phyloP scores from a whole-genome alignment of 2,888 invertebrate species.

The Fragum fragum region DNA sequence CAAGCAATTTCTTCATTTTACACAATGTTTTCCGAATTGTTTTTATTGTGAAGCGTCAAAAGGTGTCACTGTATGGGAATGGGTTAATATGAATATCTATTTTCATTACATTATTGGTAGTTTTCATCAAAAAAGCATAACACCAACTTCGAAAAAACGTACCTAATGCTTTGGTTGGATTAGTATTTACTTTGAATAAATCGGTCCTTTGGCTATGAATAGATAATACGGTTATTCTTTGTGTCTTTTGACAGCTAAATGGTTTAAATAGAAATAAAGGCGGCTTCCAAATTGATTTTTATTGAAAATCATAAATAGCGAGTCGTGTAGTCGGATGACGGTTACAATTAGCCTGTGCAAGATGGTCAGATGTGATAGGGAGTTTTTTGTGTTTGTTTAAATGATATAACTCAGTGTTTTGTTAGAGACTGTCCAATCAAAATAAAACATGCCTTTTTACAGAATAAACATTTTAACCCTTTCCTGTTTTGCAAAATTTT shows the following conservation, averaged over 20 bases:
- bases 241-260: conserved; percentile 26
- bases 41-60: no score
- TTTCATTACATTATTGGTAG: no score
- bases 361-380: conserved; percentile 19
- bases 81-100: no score
- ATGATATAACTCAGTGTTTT: conserved; percentile 17
- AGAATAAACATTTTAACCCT: neutral
- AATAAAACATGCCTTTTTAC: neutral
- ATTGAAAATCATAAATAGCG: conserved; percentile 15
- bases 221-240: conserved; percentile 24
- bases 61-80: no score
- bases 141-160: no score
- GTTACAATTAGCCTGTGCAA: conserved; percentile 13
- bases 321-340: conserved; percentile 2
- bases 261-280: conserved; percentile 24
- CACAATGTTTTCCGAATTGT: no score
- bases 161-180: neutral
- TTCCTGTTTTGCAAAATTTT: no score
- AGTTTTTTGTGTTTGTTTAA: conserved; percentile 23
- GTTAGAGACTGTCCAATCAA: neutral
- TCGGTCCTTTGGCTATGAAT: conserved; percentile 20
- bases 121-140: no score
- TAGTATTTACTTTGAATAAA: conserved; percentile 7
- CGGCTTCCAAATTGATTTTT: conserved; percentile 30
- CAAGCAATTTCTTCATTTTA: no score